Conservation (phyloP, 1,140 invertebrate genomes). For the Zophobas morio region DNA sequence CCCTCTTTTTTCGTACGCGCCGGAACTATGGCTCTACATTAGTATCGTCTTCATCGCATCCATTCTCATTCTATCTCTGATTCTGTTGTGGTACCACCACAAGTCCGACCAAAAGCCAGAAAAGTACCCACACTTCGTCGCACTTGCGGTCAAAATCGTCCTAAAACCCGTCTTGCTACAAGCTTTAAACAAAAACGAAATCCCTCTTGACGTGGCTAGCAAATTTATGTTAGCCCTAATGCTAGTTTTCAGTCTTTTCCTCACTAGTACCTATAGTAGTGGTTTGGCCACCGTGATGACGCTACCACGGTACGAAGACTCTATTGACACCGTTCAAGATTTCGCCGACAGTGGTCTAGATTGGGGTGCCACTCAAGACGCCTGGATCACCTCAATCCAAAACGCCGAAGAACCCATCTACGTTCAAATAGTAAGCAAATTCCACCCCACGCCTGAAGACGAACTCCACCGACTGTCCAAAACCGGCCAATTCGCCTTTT, state of each 20-base stretch:
- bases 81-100: conserved; percentile 15
- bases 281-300: conserved; percentile 72
- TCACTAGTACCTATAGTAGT: conserved; percentile 67
- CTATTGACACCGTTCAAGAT: conserved; percentile 58
- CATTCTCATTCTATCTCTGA: conserved; percentile 38
- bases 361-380: conserved; percentile 58
- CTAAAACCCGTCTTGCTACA: conserved; percentile 21
- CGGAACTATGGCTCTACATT: conserved; percentile 60
- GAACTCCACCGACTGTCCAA: conserved; percentile 47
- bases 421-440: conserved; percentile 50
- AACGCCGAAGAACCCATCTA: conserved; percentile 51
- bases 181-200: not conserved
- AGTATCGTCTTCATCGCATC: conserved; percentile 50
- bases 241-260: conserved; percentile 25
- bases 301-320: conserved; percentile 67
- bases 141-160: not conserved
- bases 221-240: conserved; percentile 19
- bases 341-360: conserved; percentile 56
- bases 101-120: not conserved
- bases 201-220: not conserved
- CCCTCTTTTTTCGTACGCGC: conserved; percentile 58
- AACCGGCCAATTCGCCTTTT: conserved; percentile 53
- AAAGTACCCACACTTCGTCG: not conserved
- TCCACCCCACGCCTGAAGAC: conserved; percentile 50
- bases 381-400: conserved; percentile 59